Base-by-base conservation (phyloP, 2,797 vertebrate genomes). In the Neomorphus geoffroyi region DNA sequence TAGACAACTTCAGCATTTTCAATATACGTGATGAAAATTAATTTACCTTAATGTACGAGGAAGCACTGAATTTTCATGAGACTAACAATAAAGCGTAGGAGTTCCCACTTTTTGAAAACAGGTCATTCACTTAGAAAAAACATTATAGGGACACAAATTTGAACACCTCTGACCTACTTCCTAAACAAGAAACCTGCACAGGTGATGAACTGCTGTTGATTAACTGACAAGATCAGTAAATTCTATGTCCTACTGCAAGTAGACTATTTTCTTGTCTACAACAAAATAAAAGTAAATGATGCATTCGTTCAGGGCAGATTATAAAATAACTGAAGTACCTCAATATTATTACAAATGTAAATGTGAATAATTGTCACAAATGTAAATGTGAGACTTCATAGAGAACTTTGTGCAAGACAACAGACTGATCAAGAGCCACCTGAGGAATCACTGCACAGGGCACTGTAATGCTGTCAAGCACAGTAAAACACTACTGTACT, bases 401-500 rank as follows among this genome's bases (percentile, higher is more conserved):
- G 70, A 58, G n/a, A 51, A 71, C 19, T 67, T 56, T 2, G 1
- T 11, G 51, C 13, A 53, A 35, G 45, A 79, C 64, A 82, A 57
- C 22, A 62, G n/a, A 17, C 11, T 73, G 18, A 80, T 21, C n/a
- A 35, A 56, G 8, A 91, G 18, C 16, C 71, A 79, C 37, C 17
- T 53, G 15, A 85, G 26, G 41, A 69, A 77, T 41, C 21, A 45
- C 23, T 50, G 33, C 26, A 56, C 37, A n/a, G 80, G n/a, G 13
- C 23, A 54, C 16, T 3, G 5, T 17, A 88, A 65, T 17, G 8
- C 4, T 9, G 2, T 64, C 33, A 41, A 75, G 14, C 8, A 43
- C 11, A 64, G 37, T 1, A 5, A 78, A 86, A 80, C 1, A 0
- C 8, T 30, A 51, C 27, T 1, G 1, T 5, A 3, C 28, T 35